Evolutionary conservation across 2,888 invertebrate genomes (phyloP), one percentile per base, ranked within the genome.

Genomic region (Eugnorisma glareosa): DNA sequence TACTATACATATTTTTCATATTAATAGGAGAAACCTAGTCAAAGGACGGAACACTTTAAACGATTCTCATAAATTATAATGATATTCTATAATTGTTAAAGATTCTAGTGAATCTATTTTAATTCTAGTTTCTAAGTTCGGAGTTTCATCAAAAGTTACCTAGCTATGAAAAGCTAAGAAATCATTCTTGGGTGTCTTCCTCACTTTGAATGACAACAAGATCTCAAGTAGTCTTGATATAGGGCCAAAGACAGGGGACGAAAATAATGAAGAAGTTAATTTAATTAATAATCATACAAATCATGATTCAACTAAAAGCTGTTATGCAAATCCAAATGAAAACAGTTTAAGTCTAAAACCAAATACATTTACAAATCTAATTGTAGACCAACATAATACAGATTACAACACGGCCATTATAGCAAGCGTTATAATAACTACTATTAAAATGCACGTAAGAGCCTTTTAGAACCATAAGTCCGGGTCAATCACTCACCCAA

Each of bases 401-500:
- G 80, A 85, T 87, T 83, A 87, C 87, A 79, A 77, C 75, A 81
- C 68, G 28, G 59, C 69, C 28, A 48, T 75, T 81, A 68, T 71
- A 77, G 21, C 40, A 70, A 75, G 57, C 35, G 68, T 28, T 79
- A 80, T 74, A 74, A 75, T 79, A 79, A 73, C 69, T 70, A 73
- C 67, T 70, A 54, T 70, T 77, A 66, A 77, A 82, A 78, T 86
- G 57, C 69, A 82, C 70, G 66, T 67, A 73, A 83, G 45, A 77
- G 67, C 77, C 68, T 79, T 84, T 77, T 37, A 75, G 77, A 64
- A 66, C 31, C 68, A 69, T 69, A 76, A 76, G 67, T 71, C 18
- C 71, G 90, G 93, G 93, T 93, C 93, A 92, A 88, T 90, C 88
- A 89, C 90, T 85, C 81, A 84, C 76, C 67, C 83, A 88, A 43